phyloP scores from a whole-genome alignment of 1,140 invertebrate species.

The Penaeus chinensis region DNA sequence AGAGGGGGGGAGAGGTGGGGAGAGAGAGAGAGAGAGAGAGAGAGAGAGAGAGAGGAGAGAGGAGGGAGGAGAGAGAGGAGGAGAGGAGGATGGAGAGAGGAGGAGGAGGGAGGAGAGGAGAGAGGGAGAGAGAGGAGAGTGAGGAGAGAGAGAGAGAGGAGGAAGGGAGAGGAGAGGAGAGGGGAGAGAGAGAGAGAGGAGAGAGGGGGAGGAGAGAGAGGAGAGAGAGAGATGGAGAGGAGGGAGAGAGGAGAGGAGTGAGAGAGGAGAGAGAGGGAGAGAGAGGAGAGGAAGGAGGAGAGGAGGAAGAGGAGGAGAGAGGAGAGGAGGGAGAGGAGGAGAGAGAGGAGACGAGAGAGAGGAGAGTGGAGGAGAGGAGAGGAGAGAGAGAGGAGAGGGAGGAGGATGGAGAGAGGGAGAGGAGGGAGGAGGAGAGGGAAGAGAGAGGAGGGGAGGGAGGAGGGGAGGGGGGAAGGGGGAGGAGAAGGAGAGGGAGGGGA shows the following conservation, averaged over 20 bases:
- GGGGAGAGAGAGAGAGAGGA: neutral
- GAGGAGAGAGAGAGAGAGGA: neutral
- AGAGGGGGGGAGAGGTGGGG: neutral
- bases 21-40: neutral
- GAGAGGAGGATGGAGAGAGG: neutral
- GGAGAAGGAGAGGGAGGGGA: too few species aligned
- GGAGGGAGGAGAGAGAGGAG: neutral
- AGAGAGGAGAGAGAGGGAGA: neutral
- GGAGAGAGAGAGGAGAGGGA: too few species aligned
- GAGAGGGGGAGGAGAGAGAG: conserved; percentile 4
- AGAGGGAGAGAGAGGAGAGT: neutral
- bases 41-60: neutral
- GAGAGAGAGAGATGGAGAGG: neutral
- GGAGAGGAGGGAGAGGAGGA: too few species aligned
- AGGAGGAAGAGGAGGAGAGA: too few species aligned
- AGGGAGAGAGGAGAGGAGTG: conserved; percentile 24
- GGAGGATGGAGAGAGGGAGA: too few species aligned
- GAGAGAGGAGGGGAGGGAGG: too few species aligned
- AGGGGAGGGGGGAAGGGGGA: too few species aligned
- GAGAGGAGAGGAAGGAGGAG: too few species aligned
- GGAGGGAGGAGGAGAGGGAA: too few species aligned
- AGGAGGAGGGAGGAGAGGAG: neutral
- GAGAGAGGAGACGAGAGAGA: too few species aligned
- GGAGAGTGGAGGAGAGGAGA: too few species aligned
- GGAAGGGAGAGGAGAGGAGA: neutral